Evolutionary conservation across 2,888 invertebrate species (phyloP), one percentile per base, ranked within the genome.

Genomic region (Cosmorhoe ocellata): DNA sequence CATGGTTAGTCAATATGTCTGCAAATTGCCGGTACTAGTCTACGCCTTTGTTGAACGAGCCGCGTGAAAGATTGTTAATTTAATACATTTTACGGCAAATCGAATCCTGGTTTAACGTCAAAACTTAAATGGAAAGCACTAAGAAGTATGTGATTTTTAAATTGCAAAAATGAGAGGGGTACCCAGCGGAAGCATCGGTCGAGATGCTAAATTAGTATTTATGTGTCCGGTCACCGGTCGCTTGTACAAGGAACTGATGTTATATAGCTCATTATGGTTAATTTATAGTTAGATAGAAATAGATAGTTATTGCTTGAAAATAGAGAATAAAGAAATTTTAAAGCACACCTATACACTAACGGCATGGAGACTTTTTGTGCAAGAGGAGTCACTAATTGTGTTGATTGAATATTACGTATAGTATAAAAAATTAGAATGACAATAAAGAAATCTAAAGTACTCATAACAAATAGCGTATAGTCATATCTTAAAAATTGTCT

Each of bases 181-280:
- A 49, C 53, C 55, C 56, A 56, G 64, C 80, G 81, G 82, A 84
- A 70, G 75, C 67, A 61, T 54, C 69, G 70, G 73, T 69, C 72
- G 67, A 62, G 63, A 73, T 71, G 81, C 82, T 85, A 84, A 85
- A 83, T 84, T 76, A 69, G 73, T 78, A 84, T 84, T 85, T 86
- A 85, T 85, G 80, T 73, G 74, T 85, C 84, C 85, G 81, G 80
- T 58, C 85, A 80, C 84, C 85, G 81, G 80, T 58, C 85, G 81
- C 79, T 58, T 24, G 27, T 27, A 27, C 32, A 44, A 55, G 31
- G 46, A 24, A 44, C 43, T 33, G 28, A 36, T 40, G 46, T 42
- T n/a, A n/a, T 55, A 41, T 45, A 32, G 31, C 8, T 7, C 33
- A 42, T 42, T 42, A 14, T 14, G 13, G 22, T 8, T 13, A 42